Percentiles rank a stretch among this genome's conserved stretches.
These are phyloP conservation scores for Drosophila quinaria DNA, from an alignment of 2,888 invertebrate species.

Conservation along the genomic window DNA sequence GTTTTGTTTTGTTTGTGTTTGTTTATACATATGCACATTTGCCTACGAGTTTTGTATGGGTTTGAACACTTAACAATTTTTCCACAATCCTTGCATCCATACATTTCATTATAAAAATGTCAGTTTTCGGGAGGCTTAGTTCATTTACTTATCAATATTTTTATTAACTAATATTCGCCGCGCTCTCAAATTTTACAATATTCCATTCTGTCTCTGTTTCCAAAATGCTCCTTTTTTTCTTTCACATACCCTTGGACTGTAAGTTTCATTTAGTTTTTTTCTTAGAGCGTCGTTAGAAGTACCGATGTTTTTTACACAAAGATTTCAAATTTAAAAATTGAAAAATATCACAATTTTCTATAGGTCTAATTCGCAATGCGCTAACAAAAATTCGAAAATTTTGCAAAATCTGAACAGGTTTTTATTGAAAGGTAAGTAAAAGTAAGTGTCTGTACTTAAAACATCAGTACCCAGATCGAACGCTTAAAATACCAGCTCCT, in stretches of 20 bases:
- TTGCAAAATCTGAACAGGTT: slow-evolving; percentile 2
- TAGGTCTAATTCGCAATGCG: slow-evolving; percentile 32
- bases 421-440: slow-evolving; percentile 1
- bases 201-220: slow-evolving; percentile 9
- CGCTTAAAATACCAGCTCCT: slow-evolving; percentile 6
- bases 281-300: slow-evolving; percentile 19
- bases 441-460: not conserved
- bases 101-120: slow-evolving; percentile 44
- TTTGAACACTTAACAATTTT: slow-evolving; percentile 54
- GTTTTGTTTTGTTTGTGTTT: slow-evolving; percentile 13
- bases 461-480: slow-evolving; percentile 6
- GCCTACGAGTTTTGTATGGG: slow-evolving; percentile 31
- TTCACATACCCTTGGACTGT: slow-evolving; percentile 12
- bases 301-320: slow-evolving; percentile 4
- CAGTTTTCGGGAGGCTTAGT: slow-evolving; percentile 27
- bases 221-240: slow-evolving; percentile 17
- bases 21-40: slow-evolving; percentile 54
- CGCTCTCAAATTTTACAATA: slow-evolving; percentile 28
- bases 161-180: slow-evolving; percentile 50
- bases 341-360: slow-evolving; percentile 55
- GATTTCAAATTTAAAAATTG: slow-evolving; percentile 26
- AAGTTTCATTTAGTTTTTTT: slow-evolving; percentile 8
- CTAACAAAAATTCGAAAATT: slow-evolving; percentile 18
- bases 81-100: slow-evolving; percentile 25
- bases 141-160: slow-evolving; percentile 24